Evolutionary conservation across 92 coral and sea anemone species (phyloP).

Genomic region (Ricordea florida): DNA sequence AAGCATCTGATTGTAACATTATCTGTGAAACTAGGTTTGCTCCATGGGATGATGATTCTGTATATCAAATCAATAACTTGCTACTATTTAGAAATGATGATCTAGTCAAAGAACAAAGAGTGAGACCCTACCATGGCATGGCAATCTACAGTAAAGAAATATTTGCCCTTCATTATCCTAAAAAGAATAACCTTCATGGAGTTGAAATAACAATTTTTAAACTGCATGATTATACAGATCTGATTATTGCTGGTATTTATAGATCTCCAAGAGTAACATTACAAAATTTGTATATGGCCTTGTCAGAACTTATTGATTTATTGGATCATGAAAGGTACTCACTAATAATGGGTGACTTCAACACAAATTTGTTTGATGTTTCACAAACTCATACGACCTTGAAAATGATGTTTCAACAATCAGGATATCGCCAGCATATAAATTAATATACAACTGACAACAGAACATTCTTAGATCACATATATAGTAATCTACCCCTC

Average conservation of each 20-base stretch:
- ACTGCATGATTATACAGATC: constrained; percentile 1
- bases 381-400: constrained; percentile 11
- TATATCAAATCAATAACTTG: constrained; percentile 19
- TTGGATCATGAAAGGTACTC: neutral
- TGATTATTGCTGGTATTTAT: constrained; percentile 14
- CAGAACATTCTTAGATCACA: constrained; percentile 10
- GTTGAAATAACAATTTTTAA: constrained; percentile 26
- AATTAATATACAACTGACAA: constrained; percentile 30
- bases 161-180: constrained; percentile 40
- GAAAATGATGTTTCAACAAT: constrained; percentile 16
- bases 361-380: constrained; percentile 1
- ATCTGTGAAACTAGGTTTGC: constrained; percentile 34
- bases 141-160: constrained; percentile 31
- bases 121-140: constrained; percentile 42
- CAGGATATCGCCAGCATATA: constrained; percentile 35
- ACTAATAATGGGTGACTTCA: constrained; percentile 25
- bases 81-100: constrained; percentile 35
- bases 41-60: neutral
- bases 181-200: constrained; percentile 47
- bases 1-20: constrained; percentile 4
- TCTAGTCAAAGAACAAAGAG: neutral
- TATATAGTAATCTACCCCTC: constrained; percentile 32
- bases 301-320: constrained; percentile 1
- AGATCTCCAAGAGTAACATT: constrained; percentile 18
- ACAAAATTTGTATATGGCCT: constrained; percentile 9